phyloP scores from a whole-genome alignment of 1,140 invertebrate genomes.

The Tachypleus tridentatus region DNA sequence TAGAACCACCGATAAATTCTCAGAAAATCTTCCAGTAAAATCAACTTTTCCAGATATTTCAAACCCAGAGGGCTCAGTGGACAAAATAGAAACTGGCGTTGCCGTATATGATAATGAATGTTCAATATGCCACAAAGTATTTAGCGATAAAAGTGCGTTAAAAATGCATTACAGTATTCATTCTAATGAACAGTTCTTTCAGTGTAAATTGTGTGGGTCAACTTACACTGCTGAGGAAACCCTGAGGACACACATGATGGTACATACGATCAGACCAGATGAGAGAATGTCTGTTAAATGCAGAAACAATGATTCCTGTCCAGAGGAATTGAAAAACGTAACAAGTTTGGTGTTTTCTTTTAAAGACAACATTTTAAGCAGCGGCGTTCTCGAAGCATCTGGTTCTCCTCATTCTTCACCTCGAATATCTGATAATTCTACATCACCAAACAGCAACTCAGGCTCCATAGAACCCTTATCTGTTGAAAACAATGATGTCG shows the following conservation, averaged over 20 bases:
- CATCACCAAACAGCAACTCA: too few relatives aligned
- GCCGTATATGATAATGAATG: conserved; percentile 48
- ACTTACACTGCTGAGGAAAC: conserved; percentile 98
- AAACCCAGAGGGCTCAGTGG: conserved; percentile 86
- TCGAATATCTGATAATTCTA: too few relatives aligned
- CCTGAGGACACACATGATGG: conserved; percentile 98
- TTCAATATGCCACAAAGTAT: conserved; percentile 88
- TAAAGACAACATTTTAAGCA: too few relatives aligned
- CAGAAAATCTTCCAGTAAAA: conserved; percentile 92
- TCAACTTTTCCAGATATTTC: conserved; percentile 80
- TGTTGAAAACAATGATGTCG: too few relatives aligned
- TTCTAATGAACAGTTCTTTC: conserved; percentile 89
- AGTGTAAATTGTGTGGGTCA: conserved; percentile 91
- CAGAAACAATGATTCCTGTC: too few relatives aligned
- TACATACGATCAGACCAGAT: conserved; percentile 45
- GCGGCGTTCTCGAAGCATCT: too few relatives aligned
- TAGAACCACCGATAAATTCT: too few relatives aligned
- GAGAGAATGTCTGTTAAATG: too few relatives aligned
- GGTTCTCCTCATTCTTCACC: too few relatives aligned
- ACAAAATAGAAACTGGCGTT: conserved; percentile 63
- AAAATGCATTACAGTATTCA: conserved; percentile 98
- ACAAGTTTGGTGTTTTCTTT: too few relatives aligned
- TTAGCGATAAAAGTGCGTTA: conserved; percentile 94
- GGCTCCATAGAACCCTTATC: too few relatives aligned
- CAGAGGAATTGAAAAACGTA: too few relatives aligned